Base-by-base conservation (phyloP, 2,888 invertebrate species). In the Amiota minor region DNA sequence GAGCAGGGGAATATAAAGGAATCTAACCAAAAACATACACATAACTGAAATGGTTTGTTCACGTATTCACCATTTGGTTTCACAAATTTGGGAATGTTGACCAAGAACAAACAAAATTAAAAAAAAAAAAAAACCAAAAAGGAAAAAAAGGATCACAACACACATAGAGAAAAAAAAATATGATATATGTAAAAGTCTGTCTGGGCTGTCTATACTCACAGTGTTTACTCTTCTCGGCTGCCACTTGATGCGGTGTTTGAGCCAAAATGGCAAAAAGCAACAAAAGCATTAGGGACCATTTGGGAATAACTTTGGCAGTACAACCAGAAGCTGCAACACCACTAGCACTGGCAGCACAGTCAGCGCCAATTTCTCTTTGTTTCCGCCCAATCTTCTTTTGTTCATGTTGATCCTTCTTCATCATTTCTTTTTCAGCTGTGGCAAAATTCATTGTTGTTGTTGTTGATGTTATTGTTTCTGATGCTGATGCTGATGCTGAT, bases 141-240 rank as follows among this genome's bases (percentile, higher is more conserved):
- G 56, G 14, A 14, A 18, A 62, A 62, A 18, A 62, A 23, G 12
- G 14, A 62, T 12, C 11, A 12, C 45, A 14, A 6, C 12, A 35
- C n/a, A 61, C 14, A 35, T n/a, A n/a, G 12, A 62, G 9, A 23
- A 62, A 45, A 62, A 23, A 62, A 45, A 11, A 62, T 35, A 23
- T 12, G 35, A 47, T 35, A 71, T 49, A 56, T 14, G 56, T n/a
- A 59, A 18, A 59, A 18, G 56, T n/a, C 16, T 11, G 56, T 11
- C n/a, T 23, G 18, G 9, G 59, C 59, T n/a, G 23, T 53, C 18
- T 55, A 71, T 87, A 89, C 89, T 89, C 79, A 89, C 89, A 89
- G 80, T 89, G 89, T 86, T 89, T 89, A 80, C 89, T 89, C 81
- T 89, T 89, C 81, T 89, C 89, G 76, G 89, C 89, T 75, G 87